phyloP scores from a whole-genome alignment of 2,888 invertebrate species.

The Pollenia griseotomentosa region DNA sequence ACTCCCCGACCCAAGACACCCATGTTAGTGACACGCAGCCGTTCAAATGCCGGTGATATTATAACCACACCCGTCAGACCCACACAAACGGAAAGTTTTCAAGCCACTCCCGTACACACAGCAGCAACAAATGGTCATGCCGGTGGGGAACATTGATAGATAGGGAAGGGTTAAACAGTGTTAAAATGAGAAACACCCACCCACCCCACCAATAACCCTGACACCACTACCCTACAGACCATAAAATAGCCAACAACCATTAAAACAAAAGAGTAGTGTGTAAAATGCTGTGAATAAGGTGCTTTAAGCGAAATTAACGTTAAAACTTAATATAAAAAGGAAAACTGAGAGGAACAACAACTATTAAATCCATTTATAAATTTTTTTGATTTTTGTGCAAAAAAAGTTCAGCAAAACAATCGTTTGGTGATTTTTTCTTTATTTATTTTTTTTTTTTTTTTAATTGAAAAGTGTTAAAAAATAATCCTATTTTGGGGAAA shows the following conservation, averaged over 20 bases:
- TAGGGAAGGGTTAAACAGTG: not conserved
- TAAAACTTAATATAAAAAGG: slow-evolving; percentile 59
- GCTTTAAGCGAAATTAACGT: slow-evolving; percentile 70
- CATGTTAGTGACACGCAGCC: slow-evolving; percentile 90
- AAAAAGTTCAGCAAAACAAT: not conserved
- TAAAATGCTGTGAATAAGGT: slow-evolving; percentile 73
- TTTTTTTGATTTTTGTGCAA: slow-evolving; percentile 27
- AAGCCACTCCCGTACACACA: slow-evolving; percentile 70
- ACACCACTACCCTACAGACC: slow-evolving; percentile 2
- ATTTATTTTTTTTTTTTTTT: not conserved
- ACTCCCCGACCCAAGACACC: slow-evolving; percentile 93
- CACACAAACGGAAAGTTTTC: slow-evolving; percentile 58
- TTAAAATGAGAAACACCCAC: not conserved
- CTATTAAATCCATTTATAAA: slow-evolving; percentile 12
- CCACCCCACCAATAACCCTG: slow-evolving; percentile 16
- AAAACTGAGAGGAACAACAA: slow-evolving; percentile 22
- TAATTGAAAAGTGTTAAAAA: not conserved
- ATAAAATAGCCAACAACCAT: slow-evolving; percentile 19
- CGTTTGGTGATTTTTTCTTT: not conserved
- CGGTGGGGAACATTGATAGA: slow-evolving; percentile 65
- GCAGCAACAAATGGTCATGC: slow-evolving; percentile 73
- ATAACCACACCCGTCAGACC: slow-evolving; percentile 87
- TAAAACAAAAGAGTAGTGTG: slow-evolving; percentile 60
- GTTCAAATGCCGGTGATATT: slow-evolving; percentile 90
- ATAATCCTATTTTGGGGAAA: not conserved